Conservation (phyloP, 2,797 vertebrate genomes). For the Psittacula echo region DNA sequence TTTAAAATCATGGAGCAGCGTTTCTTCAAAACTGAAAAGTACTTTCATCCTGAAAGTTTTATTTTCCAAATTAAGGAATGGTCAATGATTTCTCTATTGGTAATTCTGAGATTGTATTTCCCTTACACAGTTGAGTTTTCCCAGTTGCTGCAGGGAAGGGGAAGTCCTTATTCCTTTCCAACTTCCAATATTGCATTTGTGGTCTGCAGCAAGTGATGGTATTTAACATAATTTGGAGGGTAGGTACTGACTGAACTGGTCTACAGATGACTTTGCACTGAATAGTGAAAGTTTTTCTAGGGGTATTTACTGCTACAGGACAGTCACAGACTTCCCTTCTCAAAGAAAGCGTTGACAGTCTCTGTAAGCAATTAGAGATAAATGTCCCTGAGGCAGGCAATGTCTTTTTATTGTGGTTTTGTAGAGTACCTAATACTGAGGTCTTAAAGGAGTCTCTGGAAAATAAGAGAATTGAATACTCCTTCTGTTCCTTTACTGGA, state of each 20-base stretch:
- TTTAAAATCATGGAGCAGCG: neutral
- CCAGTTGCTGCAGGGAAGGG: neutral
- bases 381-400: slow-evolving; percentile 23
- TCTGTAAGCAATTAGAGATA: slow-evolving; percentile 33
- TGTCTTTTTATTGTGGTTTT: slow-evolving; percentile 2
- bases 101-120: neutral
- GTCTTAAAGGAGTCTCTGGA: neutral
- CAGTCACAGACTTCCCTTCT: slow-evolving; percentile 5
- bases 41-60: neutral
- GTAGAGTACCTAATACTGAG: neutral
- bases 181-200: neutral
- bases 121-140: neutral
- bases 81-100: neutral
- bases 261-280: neutral
- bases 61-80: neutral
- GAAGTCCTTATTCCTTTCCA: neutral
- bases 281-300: slow-evolving; percentile 1
- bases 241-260: neutral
- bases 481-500: neutral
- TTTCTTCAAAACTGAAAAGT: neutral
- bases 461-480: neutral
- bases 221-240: neutral
- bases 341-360: neutral
- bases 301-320: neutral
- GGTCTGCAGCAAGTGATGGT: neutral